Evolutionary conservation across 2,888 invertebrate species (phyloP).

Genomic region (Xestia rhomboidea): DNA sequence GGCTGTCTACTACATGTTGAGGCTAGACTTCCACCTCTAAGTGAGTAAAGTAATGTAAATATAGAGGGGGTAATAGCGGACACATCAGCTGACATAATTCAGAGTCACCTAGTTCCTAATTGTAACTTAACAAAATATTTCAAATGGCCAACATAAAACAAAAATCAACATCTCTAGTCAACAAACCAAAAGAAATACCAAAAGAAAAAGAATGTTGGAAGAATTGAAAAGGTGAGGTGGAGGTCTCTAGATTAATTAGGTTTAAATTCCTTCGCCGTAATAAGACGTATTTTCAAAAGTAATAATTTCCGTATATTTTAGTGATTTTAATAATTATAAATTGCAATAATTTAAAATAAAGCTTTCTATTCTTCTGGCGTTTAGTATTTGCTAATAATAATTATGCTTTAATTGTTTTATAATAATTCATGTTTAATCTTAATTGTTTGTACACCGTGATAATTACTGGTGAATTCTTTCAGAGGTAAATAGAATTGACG

Average conservation of each 20-base stretch:
- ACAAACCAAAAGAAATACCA: not conserved
- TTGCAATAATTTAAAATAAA: conserved; percentile 40
- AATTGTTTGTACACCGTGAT: conserved; percentile 28
- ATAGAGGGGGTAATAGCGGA: conserved; percentile 5
- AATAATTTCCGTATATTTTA: conserved; percentile 38
- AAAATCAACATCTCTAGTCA: conserved; percentile 18
- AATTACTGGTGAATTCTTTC: not conserved
- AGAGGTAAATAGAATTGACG: not conserved
- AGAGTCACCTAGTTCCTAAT: conserved; percentile 77
- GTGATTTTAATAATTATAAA: conserved; percentile 24
- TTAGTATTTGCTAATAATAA: conserved; percentile 22
- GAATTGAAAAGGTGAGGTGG: conserved; percentile 14
- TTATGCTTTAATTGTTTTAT: conserved; percentile 21
- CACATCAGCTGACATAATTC: conserved; percentile 46
- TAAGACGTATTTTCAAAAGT: conserved; percentile 41
- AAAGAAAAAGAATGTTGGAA: not conserved
- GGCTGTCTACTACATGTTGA: conserved; percentile 7
- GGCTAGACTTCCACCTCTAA: conserved; percentile 42
- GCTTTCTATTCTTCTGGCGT: conserved; percentile 17
- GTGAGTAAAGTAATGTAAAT: conserved; percentile 20
- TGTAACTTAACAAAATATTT: conserved; percentile 20
- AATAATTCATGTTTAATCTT: conserved; percentile 42
- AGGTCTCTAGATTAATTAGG: conserved; percentile 27
- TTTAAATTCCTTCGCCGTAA: not conserved
- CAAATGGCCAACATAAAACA: conserved; percentile 1